Evolutionary conservation across 2,888 invertebrate species (phyloP).

Genomic region (Serrognathus titanus): DNA sequence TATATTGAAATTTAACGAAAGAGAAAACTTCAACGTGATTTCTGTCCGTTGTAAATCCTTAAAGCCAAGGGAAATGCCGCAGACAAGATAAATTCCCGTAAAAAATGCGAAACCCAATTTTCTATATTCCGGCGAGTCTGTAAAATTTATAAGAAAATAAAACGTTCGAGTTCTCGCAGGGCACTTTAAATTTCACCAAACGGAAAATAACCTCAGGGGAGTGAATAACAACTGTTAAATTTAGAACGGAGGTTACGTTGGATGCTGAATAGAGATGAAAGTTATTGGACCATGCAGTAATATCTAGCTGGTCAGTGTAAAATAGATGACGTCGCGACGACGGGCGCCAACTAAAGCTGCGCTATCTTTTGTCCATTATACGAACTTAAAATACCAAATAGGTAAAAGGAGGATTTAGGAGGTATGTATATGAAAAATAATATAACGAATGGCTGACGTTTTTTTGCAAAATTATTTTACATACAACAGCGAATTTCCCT

Average conservation of each 20-base stretch:
- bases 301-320: conserved; percentile 34
- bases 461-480: too few relatives aligned
- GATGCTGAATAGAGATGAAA: conserved; percentile 22
- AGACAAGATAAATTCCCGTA: too few relatives aligned
- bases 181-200: too few relatives aligned
- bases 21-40: conserved; percentile 1
- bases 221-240: conserved; percentile 6
- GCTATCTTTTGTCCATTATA: conserved; percentile 23
- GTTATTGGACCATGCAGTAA: conserved; percentile 32
- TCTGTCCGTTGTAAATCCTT: neutral
- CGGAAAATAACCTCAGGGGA: too few relatives aligned
- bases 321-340: conserved; percentile 38
- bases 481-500: too few relatives aligned
- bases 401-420: neutral
- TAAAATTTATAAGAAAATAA: too few relatives aligned
- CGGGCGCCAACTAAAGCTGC: conserved; percentile 30
- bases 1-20: neutral
- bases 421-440: too few relatives aligned
- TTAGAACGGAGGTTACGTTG: conserved; percentile 21
- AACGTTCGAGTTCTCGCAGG: too few relatives aligned
- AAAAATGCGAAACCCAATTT: too few relatives aligned
- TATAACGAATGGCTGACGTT: too few relatives aligned
- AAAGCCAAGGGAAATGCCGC: too few relatives aligned
- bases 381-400: conserved; percentile 7
- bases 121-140: too few relatives aligned